A percentile compares a stretch with the other conserved stretches of the same genome.
Conservation (phyloP, 2,113 vertebrate species). For the Alethe castanea region DNA sequence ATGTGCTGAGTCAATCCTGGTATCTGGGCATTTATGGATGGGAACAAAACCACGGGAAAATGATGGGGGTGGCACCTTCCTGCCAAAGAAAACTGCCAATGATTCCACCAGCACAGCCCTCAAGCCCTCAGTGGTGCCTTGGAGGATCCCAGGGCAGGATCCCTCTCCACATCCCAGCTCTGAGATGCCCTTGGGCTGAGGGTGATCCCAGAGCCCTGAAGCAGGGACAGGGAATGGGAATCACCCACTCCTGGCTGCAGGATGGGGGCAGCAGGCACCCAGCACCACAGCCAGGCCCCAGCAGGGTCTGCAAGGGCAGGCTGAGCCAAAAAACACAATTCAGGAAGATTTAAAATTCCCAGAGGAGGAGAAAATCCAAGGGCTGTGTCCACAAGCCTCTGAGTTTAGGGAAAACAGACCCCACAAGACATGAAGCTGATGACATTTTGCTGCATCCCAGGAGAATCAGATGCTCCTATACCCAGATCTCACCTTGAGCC, state of each 20-base stretch:
- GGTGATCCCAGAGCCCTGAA: not conserved
- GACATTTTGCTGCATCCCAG: not conserved
- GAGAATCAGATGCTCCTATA: not conserved
- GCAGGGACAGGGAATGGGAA: not conserved
- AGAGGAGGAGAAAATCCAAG: not conserved
- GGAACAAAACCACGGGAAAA: not conserved
- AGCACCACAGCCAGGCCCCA: not conserved
- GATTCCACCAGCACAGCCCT: not conserved
- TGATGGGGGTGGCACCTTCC: not conserved
- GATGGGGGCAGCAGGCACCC: not conserved
- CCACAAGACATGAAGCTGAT: not conserved
- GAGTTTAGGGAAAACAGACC: not conserved
- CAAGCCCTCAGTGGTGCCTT: not conserved
- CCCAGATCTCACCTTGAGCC: not conserved
- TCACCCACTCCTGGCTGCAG: not conserved
- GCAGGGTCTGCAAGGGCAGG: not conserved
- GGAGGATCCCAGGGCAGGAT: not conserved
- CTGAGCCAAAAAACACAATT: not conserved
- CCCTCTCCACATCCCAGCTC: not conserved
- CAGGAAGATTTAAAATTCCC: not conserved
- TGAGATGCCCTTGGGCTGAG: not conserved
- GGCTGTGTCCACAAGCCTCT: not conserved
- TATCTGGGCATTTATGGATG: not conserved
- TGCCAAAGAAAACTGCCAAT: not conserved
- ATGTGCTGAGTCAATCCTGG: not conserved